phyloP scores from a whole-genome alignment of 2,797 vertebrate genomes.

The Miichthys miiuy region DNA sequence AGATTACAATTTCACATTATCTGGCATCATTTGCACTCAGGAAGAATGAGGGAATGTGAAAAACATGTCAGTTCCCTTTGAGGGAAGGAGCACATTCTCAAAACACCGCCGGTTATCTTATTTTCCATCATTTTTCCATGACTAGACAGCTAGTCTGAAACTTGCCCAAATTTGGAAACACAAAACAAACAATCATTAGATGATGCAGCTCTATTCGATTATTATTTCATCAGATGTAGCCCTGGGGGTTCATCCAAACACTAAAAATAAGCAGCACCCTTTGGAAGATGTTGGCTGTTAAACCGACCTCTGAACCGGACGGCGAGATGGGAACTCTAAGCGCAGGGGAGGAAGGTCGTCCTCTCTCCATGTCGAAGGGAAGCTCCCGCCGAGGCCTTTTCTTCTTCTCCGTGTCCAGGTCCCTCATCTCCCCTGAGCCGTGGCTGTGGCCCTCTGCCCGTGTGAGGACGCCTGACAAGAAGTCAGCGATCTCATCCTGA shows the following conservation, averaged over 20 bases:
- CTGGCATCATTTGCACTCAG: neutral
- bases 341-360: conserved; percentile 90
- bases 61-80: neutral
- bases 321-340: conserved; percentile 92
- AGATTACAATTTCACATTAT: conserved; percentile 7
- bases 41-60: neutral
- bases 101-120: neutral
- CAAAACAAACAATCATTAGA: neutral
- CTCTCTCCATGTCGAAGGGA: conserved; percentile 93
- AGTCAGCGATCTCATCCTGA: conserved; percentile 97
- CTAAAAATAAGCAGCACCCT: neutral
- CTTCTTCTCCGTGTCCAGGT: conserved; percentile 95
- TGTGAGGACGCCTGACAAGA: conserved; percentile 93
- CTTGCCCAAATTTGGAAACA: neutral
- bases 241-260: neutral
- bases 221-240: neutral
- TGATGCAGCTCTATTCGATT: neutral
- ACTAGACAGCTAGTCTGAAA: neutral
- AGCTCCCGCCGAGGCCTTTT: conserved; percentile 91
- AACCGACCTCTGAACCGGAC: conserved; percentile 93
- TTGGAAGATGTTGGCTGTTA: neutral
- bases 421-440: conserved; percentile 89
- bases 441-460: conserved; percentile 90
- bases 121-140: neutral
- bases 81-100: neutral